phyloP scores from a whole-genome alignment of 2,888 invertebrate genomes.

The Spodoptera littoralis region DNA sequence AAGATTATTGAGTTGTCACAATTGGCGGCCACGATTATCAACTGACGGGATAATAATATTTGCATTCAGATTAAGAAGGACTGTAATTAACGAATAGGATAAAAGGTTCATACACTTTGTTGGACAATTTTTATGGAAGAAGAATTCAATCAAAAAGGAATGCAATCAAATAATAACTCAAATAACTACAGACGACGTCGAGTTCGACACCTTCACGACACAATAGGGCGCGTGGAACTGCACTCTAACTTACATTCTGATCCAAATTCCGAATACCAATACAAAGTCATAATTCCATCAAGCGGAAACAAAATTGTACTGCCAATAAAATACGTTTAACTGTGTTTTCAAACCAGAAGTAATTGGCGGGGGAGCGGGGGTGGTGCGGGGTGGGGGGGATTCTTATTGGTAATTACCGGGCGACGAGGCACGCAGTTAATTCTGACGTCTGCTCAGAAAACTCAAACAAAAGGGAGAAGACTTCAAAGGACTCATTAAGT shows the following conservation, averaged over 20 bases:
- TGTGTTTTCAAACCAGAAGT: conserved; percentile 64
- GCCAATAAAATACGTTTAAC: conserved; percentile 62
- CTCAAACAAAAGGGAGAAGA: conserved; percentile 77
- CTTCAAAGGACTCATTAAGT: conserved; percentile 80
- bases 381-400: conserved; percentile 33
- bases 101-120: no score
- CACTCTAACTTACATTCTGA: conserved; percentile 6
- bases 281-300: conserved; percentile 55
- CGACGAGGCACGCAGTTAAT: conserved; percentile 65
- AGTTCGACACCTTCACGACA: conserved; percentile 3
- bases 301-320: conserved; percentile 53
- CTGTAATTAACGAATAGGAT: conserved; percentile 6
- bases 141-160: neutral
- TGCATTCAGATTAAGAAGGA: conserved; percentile 5
- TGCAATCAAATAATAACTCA: neutral
- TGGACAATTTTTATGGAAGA: neutral
- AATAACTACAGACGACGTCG: conserved; percentile 3
- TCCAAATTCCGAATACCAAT: conserved; percentile 44
- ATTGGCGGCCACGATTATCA: conserved; percentile 28
- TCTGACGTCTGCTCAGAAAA: conserved; percentile 72
- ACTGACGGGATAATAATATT: conserved; percentile 15
- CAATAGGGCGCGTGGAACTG: neutral
- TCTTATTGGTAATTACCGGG: conserved; percentile 73
- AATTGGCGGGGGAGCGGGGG: conserved; percentile 57
- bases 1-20: conserved; percentile 45